These are phyloP conservation scores for Microchrysa polita DNA, from an alignment of 2,888 invertebrate species.

Conservation along the genomic window DNA sequence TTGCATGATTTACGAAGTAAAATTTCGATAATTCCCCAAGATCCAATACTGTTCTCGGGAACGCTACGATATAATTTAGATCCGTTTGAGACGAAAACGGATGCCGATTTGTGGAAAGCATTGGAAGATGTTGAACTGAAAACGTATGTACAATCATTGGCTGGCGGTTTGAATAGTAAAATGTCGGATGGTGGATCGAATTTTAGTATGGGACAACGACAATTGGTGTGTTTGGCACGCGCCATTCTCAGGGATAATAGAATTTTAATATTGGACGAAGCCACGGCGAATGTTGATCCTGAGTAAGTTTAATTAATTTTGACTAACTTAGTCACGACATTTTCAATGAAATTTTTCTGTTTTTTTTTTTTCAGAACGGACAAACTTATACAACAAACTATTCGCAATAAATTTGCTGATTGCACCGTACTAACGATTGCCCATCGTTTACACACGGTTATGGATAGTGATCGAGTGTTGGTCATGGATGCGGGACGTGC, in stretches of 20 bases:
- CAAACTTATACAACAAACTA: slow-evolving; percentile 36
- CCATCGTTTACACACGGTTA: slow-evolving; percentile 51
- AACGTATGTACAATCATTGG: slow-evolving; percentile 60
- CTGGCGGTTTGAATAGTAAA: slow-evolving; percentile 69
- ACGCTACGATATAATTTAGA: slow-evolving; percentile 74
- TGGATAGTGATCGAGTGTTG: slow-evolving; percentile 50
- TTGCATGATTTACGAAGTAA: slow-evolving; percentile 66
- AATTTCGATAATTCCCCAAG: slow-evolving; percentile 75
- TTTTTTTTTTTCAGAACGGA: slow-evolving; percentile 24
- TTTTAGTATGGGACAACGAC: slow-evolving; percentile 83
- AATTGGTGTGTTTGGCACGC: slow-evolving; percentile 81
- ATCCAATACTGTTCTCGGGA: slow-evolving; percentile 74
- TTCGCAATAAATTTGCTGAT: slow-evolving; percentile 33
- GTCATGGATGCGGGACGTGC: slow-evolving; percentile 64
- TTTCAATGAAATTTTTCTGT: too few species aligned
- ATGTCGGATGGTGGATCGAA: slow-evolving; percentile 79
- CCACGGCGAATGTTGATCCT: slow-evolving; percentile 85
- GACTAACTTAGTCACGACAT: too few species aligned
- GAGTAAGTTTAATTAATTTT: too few species aligned
- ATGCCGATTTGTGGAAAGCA: slow-evolving; percentile 76
- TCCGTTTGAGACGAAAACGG: slow-evolving; percentile 74
- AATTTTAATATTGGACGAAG: slow-evolving; percentile 74
- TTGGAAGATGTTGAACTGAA: slow-evolving; percentile 70
- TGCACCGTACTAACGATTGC: slow-evolving; percentile 47
- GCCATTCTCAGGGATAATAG: slow-evolving; percentile 73